Evolutionary conservation across 2,113 vertebrate genomes (phyloP), one percentile per base, ranked within the genome.

Genomic region (Ranitomeya imitator): DNA sequence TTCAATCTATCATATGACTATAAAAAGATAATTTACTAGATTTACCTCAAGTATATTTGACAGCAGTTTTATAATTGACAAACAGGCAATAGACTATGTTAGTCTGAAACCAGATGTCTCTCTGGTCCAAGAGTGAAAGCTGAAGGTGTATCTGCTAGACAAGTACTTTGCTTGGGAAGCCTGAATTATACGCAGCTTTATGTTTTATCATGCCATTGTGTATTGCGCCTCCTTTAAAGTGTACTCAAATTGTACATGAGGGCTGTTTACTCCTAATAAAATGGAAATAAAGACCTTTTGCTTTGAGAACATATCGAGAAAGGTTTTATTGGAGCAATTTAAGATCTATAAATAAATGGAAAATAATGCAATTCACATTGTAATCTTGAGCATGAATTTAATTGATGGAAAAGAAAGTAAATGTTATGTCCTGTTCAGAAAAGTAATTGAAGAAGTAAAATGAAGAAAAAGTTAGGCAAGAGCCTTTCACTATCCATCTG

Each of bases 91-190:
- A 57, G 54, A 15, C 77, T 79, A 57, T 80, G 7, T 80, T 31
- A 23, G 51, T 14, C 51, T 59, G 78, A 80, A 60, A 23, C 78
- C 26, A 14, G 14, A 14, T 80, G 54, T 59, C 78, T 80, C 54
- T 16, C 12, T 26, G 55, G 21, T 31, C 13, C 78, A 26, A n/a
- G n/a, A 80, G 54, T 59, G 78, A 23, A 57, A 19, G 12, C 6
- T 55, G 21, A 57, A 80, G n/a, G 55, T 80, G 14, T 18, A 59
- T 26, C 78, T 16, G n/a, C n/a, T 16, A 60, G 14, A 80, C 31
- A 79, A 79, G 77, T 79, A 59, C 78, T 60, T 80, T 79, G 77
- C 59, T 55, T 80, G 78, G 78, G 14, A 12, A 59, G 23, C 4
- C n/a, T 80, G 55, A 80, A 80, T 80, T 80, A 80, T 31, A 18